Evolutionary conservation across 2,113 vertebrate species (phyloP).

Genomic region (Coptodon rendalli): DNA sequence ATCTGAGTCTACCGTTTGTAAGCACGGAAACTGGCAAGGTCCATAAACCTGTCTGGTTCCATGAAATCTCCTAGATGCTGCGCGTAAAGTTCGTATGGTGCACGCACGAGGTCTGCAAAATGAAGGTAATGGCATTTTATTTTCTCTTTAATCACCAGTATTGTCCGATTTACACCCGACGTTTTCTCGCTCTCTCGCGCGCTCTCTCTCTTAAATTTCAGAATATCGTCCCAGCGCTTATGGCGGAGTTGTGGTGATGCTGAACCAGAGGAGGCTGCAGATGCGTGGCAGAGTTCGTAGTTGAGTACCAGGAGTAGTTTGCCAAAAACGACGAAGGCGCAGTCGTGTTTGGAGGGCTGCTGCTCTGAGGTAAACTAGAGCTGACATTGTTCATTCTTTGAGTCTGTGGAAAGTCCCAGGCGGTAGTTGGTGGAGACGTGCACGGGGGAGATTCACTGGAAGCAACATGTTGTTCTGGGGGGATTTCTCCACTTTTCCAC

Average conservation of each 20-base stretch:
- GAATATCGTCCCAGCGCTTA: constrained; percentile 88
- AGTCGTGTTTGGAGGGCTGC: constrained; percentile 72
- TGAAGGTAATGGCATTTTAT: constrained; percentile 23
- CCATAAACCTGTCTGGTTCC: constrained; percentile 39
- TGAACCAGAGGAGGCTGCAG: constrained; percentile 79
- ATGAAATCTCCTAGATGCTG: constrained; percentile 26
- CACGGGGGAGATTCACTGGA: constrained; percentile 83
- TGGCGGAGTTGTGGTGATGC: constrained; percentile 79
- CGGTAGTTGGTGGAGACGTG: constrained; percentile 76
- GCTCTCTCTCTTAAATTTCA: constrained; percentile 52
- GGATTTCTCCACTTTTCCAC: constrained; percentile 95
- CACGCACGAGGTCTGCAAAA: constrained; percentile 46
- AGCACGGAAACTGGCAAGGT: constrained; percentile 26
- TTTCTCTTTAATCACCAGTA: constrained; percentile 39
- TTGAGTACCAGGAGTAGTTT: constrained; percentile 92
- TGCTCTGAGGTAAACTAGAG: constrained; percentile 76
- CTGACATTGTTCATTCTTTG: constrained; percentile 74
- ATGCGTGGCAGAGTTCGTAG: constrained; percentile 78
- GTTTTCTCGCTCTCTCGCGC: neutral
- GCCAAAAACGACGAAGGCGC: constrained; percentile 81
- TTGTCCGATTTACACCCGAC: constrained; percentile 42
- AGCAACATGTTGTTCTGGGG: constrained; percentile 81
- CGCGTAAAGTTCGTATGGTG: neutral
- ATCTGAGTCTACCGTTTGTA: constrained; percentile 55
- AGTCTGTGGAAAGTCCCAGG: constrained; percentile 89